Evolutionary conservation across 2,113 vertebrate genomes (phyloP), one percentile per base, ranked within the genome.

Genomic region (Mobula hypostoma): DNA sequence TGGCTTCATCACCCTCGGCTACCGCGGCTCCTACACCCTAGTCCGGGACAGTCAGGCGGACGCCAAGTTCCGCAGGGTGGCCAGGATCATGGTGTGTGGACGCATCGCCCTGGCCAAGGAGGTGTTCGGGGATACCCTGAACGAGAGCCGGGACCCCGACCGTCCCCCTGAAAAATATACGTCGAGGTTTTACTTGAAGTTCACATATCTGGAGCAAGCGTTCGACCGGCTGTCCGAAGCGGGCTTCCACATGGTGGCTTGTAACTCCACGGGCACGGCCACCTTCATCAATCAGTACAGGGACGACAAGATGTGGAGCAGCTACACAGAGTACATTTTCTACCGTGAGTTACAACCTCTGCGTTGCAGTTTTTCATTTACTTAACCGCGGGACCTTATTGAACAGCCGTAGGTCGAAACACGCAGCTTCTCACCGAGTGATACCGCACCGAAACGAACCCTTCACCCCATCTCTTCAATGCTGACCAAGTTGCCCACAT

Each of bases 321-420:
- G 97, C 96, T 98, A 98, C 94, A 98, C 98, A 0, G 98, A 98
- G 94, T 98, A 98, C 96, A 98, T 98, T 96, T 98, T 98, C 94
- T 98, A 97, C 96, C 96, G 98, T 98, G 97, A 98, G 98, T 97
- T 88, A 58, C 66, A 29, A 95, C 58, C 66, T 76, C 74, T 94
- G 77, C 21, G 74, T 24, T 94, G 40, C 19, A 7, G 36, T 48
- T 77, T 83, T 82, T 3, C 79, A 82, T 48, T 40, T 19, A 48
- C 40, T 82, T 82, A 48, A 36, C 79, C 32, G n/a, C 7, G 40
- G 79, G 17, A 48, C 17, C 79, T 48, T 40, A 82, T 2, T 56
- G 14, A 48, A 83, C 48, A 48, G 2, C 48, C 1, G 48, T 48
- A 48, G 48, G 40, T 17, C 32, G n/a, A 0, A 36, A 19, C 14